Evolutionary conservation across 1,140 invertebrate genomes (phyloP).

Genomic region (Tribolium madens): DNA sequence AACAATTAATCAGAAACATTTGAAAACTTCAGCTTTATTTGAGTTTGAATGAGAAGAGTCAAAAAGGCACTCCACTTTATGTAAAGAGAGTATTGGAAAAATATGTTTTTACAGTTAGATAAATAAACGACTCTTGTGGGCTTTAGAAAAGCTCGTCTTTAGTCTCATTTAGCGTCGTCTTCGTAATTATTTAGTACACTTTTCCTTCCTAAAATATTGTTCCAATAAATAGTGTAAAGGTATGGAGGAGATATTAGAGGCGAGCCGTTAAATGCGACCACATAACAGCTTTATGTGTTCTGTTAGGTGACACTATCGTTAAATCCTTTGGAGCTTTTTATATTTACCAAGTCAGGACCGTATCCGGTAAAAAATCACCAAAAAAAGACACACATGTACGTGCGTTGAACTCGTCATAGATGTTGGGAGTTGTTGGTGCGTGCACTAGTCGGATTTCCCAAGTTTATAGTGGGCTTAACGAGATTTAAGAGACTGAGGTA

Average conservation of each 20-base stretch:
- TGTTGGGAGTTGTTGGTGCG: slow-evolving; percentile 45
- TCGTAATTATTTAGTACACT: slow-evolving; percentile 41
- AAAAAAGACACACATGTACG: slow-evolving; percentile 12
- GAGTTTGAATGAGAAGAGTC: too few relatives aligned
- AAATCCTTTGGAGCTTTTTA: slow-evolving; percentile 28
- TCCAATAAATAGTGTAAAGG: slow-evolving; percentile 39
- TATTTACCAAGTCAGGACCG: slow-evolving; percentile 16
- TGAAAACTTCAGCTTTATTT: too few relatives aligned
- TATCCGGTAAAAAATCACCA: slow-evolving; percentile 11
- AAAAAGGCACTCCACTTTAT: too few relatives aligned
- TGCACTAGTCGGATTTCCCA: slow-evolving; percentile 27
- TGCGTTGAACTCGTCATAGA: slow-evolving; percentile 56
- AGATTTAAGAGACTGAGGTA: slow-evolving; percentile 36
- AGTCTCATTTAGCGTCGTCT: slow-evolving; percentile 37
- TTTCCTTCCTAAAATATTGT: slow-evolving; percentile 36
- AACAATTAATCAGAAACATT: too few relatives aligned
- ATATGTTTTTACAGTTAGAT: too few relatives aligned
- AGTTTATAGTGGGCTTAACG: slow-evolving; percentile 42
- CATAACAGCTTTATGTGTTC: slow-evolving; percentile 35
- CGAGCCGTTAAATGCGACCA: slow-evolving; percentile 35
- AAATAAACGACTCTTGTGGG: too few relatives aligned
- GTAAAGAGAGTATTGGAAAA: too few relatives aligned
- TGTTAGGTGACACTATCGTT: slow-evolving; percentile 42
- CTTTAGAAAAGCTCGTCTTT: not conserved
- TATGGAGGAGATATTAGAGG: slow-evolving; percentile 40